Conservation (phyloP, 2,888 invertebrate species). For the Scrobipalpa atriplicella region DNA sequence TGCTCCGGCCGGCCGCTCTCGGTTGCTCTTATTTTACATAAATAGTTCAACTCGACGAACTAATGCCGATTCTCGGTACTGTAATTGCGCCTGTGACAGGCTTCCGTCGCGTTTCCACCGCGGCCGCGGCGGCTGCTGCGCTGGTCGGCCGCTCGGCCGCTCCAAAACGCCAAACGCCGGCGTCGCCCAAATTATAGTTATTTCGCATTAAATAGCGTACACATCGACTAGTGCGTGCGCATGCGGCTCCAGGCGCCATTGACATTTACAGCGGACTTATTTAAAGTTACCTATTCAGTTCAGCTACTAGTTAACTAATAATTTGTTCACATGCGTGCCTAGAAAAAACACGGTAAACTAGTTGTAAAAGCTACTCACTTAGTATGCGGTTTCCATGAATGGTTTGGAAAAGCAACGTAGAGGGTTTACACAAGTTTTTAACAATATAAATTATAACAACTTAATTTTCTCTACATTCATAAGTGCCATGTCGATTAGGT, state of each 20-base stretch:
- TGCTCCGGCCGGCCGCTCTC: slow-evolving; percentile 44
- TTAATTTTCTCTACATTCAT: not conserved
- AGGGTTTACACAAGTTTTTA: not conserved
- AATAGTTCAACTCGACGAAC: slow-evolving; percentile 78
- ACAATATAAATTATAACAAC: not conserved
- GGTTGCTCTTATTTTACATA: slow-evolving; percentile 78
- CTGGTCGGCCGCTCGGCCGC: slow-evolving; percentile 60
- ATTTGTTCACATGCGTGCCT: slow-evolving; percentile 29
- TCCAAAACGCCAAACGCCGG: slow-evolving; percentile 63
- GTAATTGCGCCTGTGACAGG: slow-evolving; percentile 81
- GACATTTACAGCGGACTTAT: slow-evolving; percentile 62
- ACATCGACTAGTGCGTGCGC: slow-evolving; percentile 69
- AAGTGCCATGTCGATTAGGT: not conserved
- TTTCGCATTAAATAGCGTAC: slow-evolving; percentile 76
- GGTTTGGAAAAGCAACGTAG: not conserved
- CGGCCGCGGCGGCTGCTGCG: slow-evolving; percentile 48
- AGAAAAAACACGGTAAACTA: slow-evolving; percentile 23
- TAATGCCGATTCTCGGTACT: slow-evolving; percentile 81
- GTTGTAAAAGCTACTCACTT: slow-evolving; percentile 17
- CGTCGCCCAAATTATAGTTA: slow-evolving; percentile 76
- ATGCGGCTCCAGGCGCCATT: slow-evolving; percentile 60
- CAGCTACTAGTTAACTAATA: slow-evolving; percentile 19
- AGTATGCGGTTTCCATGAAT: not conserved
- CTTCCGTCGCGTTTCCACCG: slow-evolving; percentile 74
- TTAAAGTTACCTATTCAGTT: slow-evolving; percentile 35